Conservation (phyloP, 2,888 invertebrate species). For the Orthonevra nobilis region DNA sequence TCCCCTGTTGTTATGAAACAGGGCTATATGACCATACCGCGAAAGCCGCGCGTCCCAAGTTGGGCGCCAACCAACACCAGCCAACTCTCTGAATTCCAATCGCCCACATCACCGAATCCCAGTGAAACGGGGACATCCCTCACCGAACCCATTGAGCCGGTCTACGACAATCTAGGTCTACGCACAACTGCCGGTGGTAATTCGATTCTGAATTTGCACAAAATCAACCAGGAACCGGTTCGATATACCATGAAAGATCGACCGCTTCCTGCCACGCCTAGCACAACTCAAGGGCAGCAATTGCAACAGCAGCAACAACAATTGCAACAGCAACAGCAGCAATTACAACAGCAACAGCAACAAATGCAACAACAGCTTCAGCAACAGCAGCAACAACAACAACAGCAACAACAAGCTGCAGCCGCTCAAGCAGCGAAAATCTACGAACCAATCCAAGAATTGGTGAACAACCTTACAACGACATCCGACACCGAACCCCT, state of each 20-base stretch:
- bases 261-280: slow-evolving; percentile 85
- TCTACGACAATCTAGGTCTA: slow-evolving; percentile 92
- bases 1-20: slow-evolving; percentile 83
- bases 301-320: slow-evolving; percentile 73
- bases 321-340: slow-evolving; percentile 81
- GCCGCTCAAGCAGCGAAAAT: slow-evolving; percentile 74
- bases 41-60: slow-evolving; percentile 90
- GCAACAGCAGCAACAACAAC: slow-evolving; percentile 73
- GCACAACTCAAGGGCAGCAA: slow-evolving; percentile 72
- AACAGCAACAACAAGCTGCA: slow-evolving; percentile 43
- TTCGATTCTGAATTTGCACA: slow-evolving; percentile 88
- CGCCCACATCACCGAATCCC: slow-evolving; percentile 78
- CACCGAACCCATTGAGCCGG: slow-evolving; percentile 82
- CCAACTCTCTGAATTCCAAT: slow-evolving; percentile 80
- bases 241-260: slow-evolving; percentile 84
- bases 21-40: slow-evolving; percentile 92
- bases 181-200: slow-evolving; percentile 94
- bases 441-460: slow-evolving; percentile 79
- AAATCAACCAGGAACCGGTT: slow-evolving; percentile 80
- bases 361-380: slow-evolving; percentile 64
- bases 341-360: slow-evolving; percentile 72
- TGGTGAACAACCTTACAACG: slow-evolving; percentile 74
- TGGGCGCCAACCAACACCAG: slow-evolving; percentile 86
- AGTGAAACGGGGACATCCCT: slow-evolving; percentile 79
- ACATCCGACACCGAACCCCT: slow-evolving; percentile 78